A percentile compares a stretch with the other conserved stretches of the same genome.
These are phyloP conservation scores for Patella depressa DNA, from an alignment of 2,888 invertebrate species.

Conservation along the genomic window DNA sequence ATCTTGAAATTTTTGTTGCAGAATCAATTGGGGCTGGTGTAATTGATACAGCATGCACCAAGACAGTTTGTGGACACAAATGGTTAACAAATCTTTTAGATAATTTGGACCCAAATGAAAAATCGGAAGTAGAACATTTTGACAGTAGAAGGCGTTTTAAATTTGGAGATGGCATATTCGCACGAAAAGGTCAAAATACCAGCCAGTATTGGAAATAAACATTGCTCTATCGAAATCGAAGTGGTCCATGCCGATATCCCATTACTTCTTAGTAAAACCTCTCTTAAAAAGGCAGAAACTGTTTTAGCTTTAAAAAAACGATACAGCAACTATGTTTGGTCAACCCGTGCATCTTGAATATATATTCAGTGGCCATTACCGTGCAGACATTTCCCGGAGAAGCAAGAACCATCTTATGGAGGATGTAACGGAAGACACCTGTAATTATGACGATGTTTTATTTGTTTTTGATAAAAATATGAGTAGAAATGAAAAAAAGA, in stretches of 20 bases:
- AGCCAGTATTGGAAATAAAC: conserved; percentile 14
- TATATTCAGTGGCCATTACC: conserved; percentile 30
- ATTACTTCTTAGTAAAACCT: too few relatives aligned
- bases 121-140: too few relatives aligned
- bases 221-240: conserved; percentile 21
- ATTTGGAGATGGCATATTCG: not conserved
- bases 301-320: conserved; percentile 21
- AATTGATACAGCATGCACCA: conserved; percentile 14
- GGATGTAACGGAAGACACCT: too few relatives aligned
- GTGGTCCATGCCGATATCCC: conserved; percentile 26
- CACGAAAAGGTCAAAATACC: conserved; percentile 23
- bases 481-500: too few relatives aligned
- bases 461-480: too few relatives aligned
- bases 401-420: not conserved
- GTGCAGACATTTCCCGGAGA: conserved; percentile 16
- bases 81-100: too few relatives aligned
- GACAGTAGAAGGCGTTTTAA: too few relatives aligned
- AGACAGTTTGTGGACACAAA: conserved; percentile 1
- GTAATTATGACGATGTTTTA: too few relatives aligned
- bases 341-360: conserved; percentile 23
- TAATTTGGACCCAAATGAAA: too few relatives aligned
- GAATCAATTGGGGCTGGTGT: too few relatives aligned
- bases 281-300: conserved; percentile 27
- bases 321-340: conserved; percentile 28
- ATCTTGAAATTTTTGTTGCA: too few relatives aligned